These are phyloP conservation scores for Laothoe populi DNA, from an alignment of 2,888 invertebrate genomes.

Conservation along the genomic window DNA sequence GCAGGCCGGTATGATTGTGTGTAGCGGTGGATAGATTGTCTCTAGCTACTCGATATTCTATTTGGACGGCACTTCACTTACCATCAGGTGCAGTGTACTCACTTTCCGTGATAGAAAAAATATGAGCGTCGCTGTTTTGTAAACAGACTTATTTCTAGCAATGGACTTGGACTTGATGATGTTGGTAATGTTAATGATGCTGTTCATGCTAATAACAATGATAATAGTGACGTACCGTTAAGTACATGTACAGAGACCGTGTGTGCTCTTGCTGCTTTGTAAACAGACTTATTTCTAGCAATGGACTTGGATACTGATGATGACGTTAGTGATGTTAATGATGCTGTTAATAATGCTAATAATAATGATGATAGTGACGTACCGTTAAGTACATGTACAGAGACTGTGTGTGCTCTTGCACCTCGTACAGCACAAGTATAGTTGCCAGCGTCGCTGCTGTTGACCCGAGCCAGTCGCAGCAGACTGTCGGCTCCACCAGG, in stretches of 20 bases:
- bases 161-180: no score
- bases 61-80: no score
- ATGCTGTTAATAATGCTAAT: neutral
- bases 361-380: slow-evolving; percentile 42
- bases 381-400: slow-evolving; percentile 89
- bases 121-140: no score
- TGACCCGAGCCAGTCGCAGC: slow-evolving; percentile 73
- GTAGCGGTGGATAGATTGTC: no score
- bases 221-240: slow-evolving; percentile 80
- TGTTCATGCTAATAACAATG: neutral
- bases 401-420: slow-evolving; percentile 87
- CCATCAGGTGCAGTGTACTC: no score
- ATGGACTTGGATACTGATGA: no score
- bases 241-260: slow-evolving; percentile 89
- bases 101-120: no score
- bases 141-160: no score
- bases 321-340: neutral
- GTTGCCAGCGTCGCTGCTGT: slow-evolving; percentile 87
- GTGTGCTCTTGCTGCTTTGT: no score
- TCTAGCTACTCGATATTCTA: no score
- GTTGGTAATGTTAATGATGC: neutral
- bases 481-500: slow-evolving; percentile 79
- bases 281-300: no score
- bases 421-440: slow-evolving; percentile 89
- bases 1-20: no score